Evolutionary conservation across 1,140 invertebrate species (phyloP), one percentile per base, ranked within the genome.

Genomic region (Eurytemora carolleeae): DNA sequence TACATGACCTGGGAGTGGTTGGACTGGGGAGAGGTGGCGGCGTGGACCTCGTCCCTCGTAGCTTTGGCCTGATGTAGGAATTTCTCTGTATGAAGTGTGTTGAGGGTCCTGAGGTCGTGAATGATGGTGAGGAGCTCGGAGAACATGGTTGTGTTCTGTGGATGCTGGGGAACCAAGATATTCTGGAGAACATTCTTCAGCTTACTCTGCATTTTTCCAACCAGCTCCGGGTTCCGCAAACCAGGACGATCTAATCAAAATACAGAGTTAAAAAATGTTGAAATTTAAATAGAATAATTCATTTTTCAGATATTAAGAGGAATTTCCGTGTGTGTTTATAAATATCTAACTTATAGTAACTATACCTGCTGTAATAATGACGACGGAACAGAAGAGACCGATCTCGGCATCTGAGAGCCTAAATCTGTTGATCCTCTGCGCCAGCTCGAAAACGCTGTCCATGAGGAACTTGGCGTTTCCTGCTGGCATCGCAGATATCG

Each of bases 371-470:
- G 91, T 86, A 66, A 98, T 91, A 63, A 98, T 81, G 0, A 96
- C 89, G 55, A 95, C 84, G 61, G 91, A 87, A 75, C 87, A 93
- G 75, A 96, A 93, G 0, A 98, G 76, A 24, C 88, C 91, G 60
- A 97, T 80, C 71, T 97, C 90, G 24, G 86, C 84, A 70, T 97
- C 93, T 15, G 85, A 85, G 58, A 98, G 75, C 69, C 84, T 80
- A 69, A 96, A 79, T 3, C 81, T 80, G 71, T 95, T 94, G 71
- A 97, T 84, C 65, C 88, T 79, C 69, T 94, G 90, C 52, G 91
- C 88, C 73, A 98, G 94, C 69, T 96, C 93, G 71, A 97, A 94
- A 76, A 95, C 96, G 63, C 87, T 93, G 69, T 95, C 88, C 73
- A 95, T 85, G 24, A 98, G 80, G 71, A 94, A 95, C 66, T 88